Evolutionary conservation across 2,888 invertebrate species (phyloP), one percentile per base, ranked within the genome.

Genomic region (Plagodis dolabraria): DNA sequence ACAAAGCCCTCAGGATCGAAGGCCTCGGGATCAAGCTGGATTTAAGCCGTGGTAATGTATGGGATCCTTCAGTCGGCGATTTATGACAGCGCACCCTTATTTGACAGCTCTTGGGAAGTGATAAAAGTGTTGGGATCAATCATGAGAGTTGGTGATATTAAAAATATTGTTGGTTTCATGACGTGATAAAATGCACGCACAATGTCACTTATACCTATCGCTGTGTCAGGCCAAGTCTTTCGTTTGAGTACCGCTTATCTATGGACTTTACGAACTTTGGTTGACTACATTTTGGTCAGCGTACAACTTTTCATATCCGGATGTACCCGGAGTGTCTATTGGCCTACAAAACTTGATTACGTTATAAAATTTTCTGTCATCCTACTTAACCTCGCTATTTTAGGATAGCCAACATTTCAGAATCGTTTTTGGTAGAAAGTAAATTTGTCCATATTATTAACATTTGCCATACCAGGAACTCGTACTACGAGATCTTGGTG

Each of bases 21-120:
- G 40, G 40, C 40, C 40, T 40, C 40, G 57, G 75, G 78, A 80
- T 82, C 79, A 79, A 69, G 68, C 68, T 62, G 77, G 82, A 80
- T 82, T 79, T 56, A 53, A 70, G 74, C 69, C 67, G 66, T 66
- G 68, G 68, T 68, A 71, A 78, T 73, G 79, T 81, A 75, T 75
- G 79, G 66, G 75, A 67, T 70, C 71, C 74, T 73, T 61, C 63
- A 56, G 53, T 52, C 50, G 44, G 50, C 60, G 56, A 69, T 69
- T 68, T 69, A 68, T 70, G 67, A 71, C 62, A 54, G 61, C 61
- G 47, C 33, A 57, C 53, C 64, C 53, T 63, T 67, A 68, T 68
- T 69, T 69, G 69, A 71, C 71, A 71, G 67, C 63, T 57, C 57
- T 57, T 53, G 52, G 47, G 60, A 64, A 62, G 61, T 62, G 63